Evolutionary conservation across 2,797 vertebrate genomes (phyloP).

Genomic region (Sylvilagus floridanus): DNA sequence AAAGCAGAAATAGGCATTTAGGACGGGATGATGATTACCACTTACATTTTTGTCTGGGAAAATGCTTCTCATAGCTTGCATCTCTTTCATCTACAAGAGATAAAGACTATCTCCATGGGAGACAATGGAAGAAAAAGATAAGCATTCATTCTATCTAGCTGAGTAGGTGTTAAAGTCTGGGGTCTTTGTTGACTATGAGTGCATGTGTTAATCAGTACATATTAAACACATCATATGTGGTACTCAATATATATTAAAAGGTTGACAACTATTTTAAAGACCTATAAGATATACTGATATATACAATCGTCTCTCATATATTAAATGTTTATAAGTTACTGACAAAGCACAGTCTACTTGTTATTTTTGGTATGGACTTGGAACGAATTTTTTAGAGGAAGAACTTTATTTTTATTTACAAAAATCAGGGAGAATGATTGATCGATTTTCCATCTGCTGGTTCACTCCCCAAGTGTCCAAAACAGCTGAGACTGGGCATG

Average conservation of each 20-base stretch:
- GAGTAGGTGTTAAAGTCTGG: neutral
- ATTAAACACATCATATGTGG: neutral
- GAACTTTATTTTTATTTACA: no score
- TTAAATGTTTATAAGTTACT: neutral
- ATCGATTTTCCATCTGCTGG: no score
- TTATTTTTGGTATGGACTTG: neutral
- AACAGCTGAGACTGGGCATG: no score
- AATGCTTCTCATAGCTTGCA: neutral
- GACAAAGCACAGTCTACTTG: neutral
- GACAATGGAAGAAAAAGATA: neutral
- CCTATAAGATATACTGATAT: neutral
- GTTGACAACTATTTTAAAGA: neutral
- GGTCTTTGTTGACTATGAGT: neutral
- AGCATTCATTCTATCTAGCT: neutral
- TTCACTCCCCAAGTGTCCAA: no score
- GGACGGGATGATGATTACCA: neutral
- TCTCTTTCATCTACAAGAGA: neutral
- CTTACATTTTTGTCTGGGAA: slow-evolving; percentile 36
- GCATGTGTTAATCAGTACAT: neutral
- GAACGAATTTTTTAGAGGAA: no score
- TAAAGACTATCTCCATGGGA: neutral
- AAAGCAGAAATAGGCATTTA: neutral
- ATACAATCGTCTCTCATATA: neutral
- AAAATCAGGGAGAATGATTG: no score
- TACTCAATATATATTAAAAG: neutral